Evolutionary conservation across 30 jellyfish, hydroid and myxozoan genomes (phyloP).

Genomic region (Hydra vulgaris): DNA sequence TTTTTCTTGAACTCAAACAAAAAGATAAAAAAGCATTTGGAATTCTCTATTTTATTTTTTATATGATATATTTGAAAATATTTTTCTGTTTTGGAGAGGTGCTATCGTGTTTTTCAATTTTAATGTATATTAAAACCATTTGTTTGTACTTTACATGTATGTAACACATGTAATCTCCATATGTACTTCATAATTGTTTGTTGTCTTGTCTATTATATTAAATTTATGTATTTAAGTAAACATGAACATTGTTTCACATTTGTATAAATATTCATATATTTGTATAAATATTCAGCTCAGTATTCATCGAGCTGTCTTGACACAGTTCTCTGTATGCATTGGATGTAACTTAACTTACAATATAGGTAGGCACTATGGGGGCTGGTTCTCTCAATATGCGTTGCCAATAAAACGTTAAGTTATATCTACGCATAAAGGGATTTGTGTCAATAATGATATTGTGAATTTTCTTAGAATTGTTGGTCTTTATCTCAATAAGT

Average conservation of each 20-base stretch:
- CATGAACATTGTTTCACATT: not conserved
- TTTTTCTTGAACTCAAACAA: not conserved
- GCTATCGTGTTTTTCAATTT: too few relatives aligned
- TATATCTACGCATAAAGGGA: not conserved
- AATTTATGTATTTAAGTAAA: not conserved
- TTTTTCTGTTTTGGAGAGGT: too few relatives aligned
- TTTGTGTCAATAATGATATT: not conserved
- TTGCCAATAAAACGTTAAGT: not conserved
- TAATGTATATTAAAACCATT: too few relatives aligned
- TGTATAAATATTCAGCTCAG: not conserved
- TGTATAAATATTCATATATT: not conserved
- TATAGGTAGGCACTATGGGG: not conserved
- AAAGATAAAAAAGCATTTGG: too few relatives aligned
- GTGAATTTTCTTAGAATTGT: not conserved
- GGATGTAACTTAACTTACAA: not conserved
- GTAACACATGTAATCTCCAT: too few relatives aligned
- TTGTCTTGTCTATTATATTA: too few relatives aligned
- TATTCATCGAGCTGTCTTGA: not conserved
- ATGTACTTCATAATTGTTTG: too few relatives aligned
- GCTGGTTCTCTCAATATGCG: not conserved
- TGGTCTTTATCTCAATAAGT: not conserved
- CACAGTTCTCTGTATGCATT: not conserved
- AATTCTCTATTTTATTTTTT: too few relatives aligned
- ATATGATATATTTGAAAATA: too few relatives aligned
- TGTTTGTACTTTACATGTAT: too few relatives aligned